Evolutionary conservation across 2,888 invertebrate genomes (phyloP), one percentile per base, ranked within the genome.

Genomic region (Leistus spinibarbis): DNA sequence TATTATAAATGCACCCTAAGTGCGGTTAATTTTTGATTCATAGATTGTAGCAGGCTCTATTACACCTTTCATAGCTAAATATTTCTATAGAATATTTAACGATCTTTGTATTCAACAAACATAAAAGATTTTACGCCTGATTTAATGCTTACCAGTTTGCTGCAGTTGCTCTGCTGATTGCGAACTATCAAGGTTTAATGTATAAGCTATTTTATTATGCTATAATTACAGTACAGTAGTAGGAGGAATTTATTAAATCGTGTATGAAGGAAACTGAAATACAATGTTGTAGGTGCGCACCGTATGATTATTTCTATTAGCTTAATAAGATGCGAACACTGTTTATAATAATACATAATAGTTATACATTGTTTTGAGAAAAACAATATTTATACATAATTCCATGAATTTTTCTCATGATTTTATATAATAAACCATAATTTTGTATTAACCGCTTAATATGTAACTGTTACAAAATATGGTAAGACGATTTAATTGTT

Each of bases 171-270:
- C 17, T 69, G 69, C 20, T 57, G 56, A 17, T 57, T 69, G 69
- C 24, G 3, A 19, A 60, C 60, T 19, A 16, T 19, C 16, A n/a
- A 19, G 20, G 60, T 22, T 57, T 60, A 19, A 60, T 20, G 20
- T n/a, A 57, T 20, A 60, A 5, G 19, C 19, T 13, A 60, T 19
- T 60, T 10, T 17, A 19, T 16, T 19, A 19, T 19, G 19, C 22
- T 60, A 13, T 60, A 20, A 60, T 60, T 60, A 13, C 19, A 60
- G 19, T 60, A 20, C 17, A 16, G 2, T 60, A 60, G 60, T 60
- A 20, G 60, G 60, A 60, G 60, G 60, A 60, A 60, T 60, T 60
- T 40, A 40, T 40, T 60, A 60, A 60, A 60, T 60, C 20, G 22
- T 60, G 60, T 60, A 60, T 60, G 19, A 60, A 20, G 19, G 22